These are phyloP conservation scores for Xanthorhoe designata DNA, from an alignment of 2,888 invertebrate species.

Conservation along the genomic window DNA sequence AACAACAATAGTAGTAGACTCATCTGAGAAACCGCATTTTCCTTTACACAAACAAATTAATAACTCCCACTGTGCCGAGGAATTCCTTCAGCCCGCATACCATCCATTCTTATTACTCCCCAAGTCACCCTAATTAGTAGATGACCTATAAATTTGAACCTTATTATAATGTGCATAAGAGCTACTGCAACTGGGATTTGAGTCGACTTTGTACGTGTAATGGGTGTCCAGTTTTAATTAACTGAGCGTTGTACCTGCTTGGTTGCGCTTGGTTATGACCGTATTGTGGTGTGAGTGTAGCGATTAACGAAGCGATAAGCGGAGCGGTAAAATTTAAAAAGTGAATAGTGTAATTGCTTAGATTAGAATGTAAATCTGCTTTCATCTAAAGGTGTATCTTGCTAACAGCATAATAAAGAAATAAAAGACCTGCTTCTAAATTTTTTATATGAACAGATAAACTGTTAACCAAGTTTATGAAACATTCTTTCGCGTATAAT, in stretches of 20 bases:
- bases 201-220: constrained; percentile 35
- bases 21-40: constrained; percentile 3
- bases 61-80: constrained; percentile 18
- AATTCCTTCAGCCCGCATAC: constrained; percentile 33
- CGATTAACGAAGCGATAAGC: constrained; percentile 10
- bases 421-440: no score
- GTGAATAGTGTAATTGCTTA: no score
- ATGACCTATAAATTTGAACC: constrained; percentile 28
- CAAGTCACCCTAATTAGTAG: constrained; percentile 31
- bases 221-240: constrained; percentile 49
- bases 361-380: no score
- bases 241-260: constrained; percentile 44
- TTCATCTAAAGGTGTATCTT: no score
- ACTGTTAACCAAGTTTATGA: no score
- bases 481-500: no score
- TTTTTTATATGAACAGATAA: no score
- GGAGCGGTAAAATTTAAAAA: neutral
- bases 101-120: constrained; percentile 36
- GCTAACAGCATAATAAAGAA: no score
- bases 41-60: constrained; percentile 29
- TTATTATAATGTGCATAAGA: constrained; percentile 30
- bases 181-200: constrained; percentile 31
- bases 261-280: constrained; percentile 37
- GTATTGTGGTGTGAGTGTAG: neutral
- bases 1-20: neutral